Conservation (phyloP, 2,888 invertebrate species). For the Portevinia maculata region DNA sequence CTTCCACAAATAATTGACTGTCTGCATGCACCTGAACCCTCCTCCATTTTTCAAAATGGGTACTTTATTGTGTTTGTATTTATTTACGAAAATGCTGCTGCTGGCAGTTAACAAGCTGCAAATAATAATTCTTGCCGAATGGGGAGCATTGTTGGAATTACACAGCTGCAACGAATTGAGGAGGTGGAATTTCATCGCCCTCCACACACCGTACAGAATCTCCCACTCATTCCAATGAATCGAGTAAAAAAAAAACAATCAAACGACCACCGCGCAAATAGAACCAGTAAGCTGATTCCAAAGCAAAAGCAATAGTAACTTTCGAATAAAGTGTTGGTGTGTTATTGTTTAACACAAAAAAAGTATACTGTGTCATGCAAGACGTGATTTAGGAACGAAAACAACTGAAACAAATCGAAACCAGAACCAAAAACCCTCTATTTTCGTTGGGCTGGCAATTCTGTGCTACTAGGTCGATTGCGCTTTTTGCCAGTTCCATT, state of each 20-base stretch:
- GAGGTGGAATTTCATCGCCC: constrained; percentile 64
- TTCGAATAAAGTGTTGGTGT: constrained; percentile 52
- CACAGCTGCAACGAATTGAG: constrained; percentile 61
- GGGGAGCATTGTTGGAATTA: constrained; percentile 56
- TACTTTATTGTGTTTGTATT: constrained; percentile 20
- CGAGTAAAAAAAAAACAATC: constrained; percentile 44
- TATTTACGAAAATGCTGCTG: constrained; percentile 40
- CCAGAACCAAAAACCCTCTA: background rate
- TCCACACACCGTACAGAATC: constrained; percentile 26
- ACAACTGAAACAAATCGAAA: constrained; percentile 49
- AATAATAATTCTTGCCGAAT: constrained; percentile 42
- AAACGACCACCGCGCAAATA: constrained; percentile 38
- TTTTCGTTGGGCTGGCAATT: constrained; percentile 59
- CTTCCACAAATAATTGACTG: constrained; percentile 38
- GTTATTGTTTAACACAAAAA: constrained; percentile 57
- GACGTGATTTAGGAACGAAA: constrained; percentile 69
- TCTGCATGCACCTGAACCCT: constrained; percentile 29
- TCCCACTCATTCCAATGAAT: constrained; percentile 60
- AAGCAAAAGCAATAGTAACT: constrained; percentile 23
- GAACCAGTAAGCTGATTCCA: constrained; percentile 11
- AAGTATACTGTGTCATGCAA: constrained; percentile 60
- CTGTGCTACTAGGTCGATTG: constrained; percentile 71
- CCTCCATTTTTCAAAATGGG: background rate
- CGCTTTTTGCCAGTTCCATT: constrained; percentile 44
- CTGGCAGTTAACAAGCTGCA: constrained; percentile 49